Base-by-base conservation (phyloP, 2,113 vertebrate species). In the Mus pahari region DNA sequence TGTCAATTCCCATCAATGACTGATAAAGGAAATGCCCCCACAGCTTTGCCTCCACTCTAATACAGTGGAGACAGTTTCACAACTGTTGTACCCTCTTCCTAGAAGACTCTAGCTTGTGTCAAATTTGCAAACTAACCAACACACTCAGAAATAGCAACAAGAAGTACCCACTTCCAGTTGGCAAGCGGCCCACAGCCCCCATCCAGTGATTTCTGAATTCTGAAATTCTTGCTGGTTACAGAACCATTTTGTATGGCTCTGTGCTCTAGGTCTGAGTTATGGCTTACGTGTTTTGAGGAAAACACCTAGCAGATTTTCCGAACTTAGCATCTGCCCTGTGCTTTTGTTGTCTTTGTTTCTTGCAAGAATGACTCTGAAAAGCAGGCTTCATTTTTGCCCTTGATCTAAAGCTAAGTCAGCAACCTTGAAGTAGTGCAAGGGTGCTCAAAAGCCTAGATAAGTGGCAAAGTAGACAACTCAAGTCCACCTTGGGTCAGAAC, bases 401-500 rank as follows among this genome's bases (percentile, higher is more conserved):
- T 31, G 24, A 33, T 17, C 24, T 42, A 75, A 96, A 89, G 68
- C 58, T 45, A 70, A 42, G 6, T 75, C 3, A 86, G 28, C n/a
- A 87, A 12, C 33, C 19, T 17, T 13, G 36, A 31, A 62, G 8
- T 33, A 1, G 0, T 33, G 7, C 1, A 12, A 1, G 22, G 7
- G 12, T 84, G 12, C 17, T 14, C 31, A 45, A 50, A n/a, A 55
- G 14, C 55, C 19, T 68, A 26, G 55, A 2, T 42, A 79, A 45
- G n/a, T 16, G 60, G 16, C 17, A 62, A 53, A 55, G 33, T 1
- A 19, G 12, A 70, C 5, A 20, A 79, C 22, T 3, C 24, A 58
- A 28, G 78, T 42, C 3, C 39, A 86, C 33, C n/a, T 78, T 58
- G 50, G 31, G 31, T 58, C 55, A 83, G 74, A 53, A 45, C 1